These are phyloP conservation scores for Cochlearius cochlearius DNA, from an alignment of 2,113 vertebrate genomes.

Conservation along the genomic window DNA sequence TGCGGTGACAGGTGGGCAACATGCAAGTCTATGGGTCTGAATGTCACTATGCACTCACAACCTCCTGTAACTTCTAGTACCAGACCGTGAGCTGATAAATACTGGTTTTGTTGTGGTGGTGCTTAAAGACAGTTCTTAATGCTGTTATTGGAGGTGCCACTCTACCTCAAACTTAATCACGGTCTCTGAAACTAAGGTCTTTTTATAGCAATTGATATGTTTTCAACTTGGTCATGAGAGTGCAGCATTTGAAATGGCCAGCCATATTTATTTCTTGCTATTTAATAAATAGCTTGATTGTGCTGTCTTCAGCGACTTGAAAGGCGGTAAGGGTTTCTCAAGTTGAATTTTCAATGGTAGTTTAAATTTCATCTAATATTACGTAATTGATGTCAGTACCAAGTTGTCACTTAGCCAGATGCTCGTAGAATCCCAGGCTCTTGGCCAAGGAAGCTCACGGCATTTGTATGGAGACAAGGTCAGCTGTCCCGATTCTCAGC, in stretches of 20 bases:
- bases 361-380: conserved; percentile 14
- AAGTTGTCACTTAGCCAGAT: conserved; percentile 43
- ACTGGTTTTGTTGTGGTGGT: not conserved
- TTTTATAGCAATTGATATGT: too few species aligned
- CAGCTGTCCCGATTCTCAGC: not conserved
- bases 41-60: not conserved
- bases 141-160: not conserved
- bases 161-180: not conserved
- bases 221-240: not conserved
- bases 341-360: conserved; percentile 13
- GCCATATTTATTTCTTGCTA: not conserved
- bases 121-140: not conserved
- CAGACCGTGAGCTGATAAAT: not conserved
- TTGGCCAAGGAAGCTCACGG: conserved; percentile 3
- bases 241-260: not conserved
- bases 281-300: not conserved
- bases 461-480: not conserved
- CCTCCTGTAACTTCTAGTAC: not conserved
- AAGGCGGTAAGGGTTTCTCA: not conserved
- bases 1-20: not conserved
- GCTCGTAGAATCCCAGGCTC: conserved; percentile 32
- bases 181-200: not conserved
- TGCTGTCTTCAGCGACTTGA: not conserved
- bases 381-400: not conserved
- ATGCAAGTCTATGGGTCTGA: not conserved